Conservation (phyloP, 1,140 invertebrate genomes). For the Littorina saxatilis region DNA sequence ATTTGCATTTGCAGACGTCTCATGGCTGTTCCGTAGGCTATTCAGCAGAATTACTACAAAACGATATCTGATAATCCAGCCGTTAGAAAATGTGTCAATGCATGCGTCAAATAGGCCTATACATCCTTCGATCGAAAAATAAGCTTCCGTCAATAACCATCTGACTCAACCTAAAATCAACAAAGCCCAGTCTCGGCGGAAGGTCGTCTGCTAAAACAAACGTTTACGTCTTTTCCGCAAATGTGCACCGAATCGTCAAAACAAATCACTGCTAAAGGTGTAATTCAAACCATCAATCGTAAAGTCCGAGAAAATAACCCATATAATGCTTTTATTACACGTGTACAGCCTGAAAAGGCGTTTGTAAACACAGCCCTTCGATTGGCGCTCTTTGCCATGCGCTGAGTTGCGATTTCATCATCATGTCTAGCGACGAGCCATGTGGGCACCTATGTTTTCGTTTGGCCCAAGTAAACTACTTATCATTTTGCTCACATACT, state of each 20-base stretch:
- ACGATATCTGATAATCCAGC: neutral
- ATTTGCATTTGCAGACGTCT: neutral
- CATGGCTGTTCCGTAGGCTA: no score
- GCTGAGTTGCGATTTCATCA: conserved; percentile 25
- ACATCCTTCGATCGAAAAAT: no score
- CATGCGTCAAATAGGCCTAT: no score
- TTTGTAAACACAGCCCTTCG: neutral
- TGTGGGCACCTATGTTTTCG: conserved; percentile 10
- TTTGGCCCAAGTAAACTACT: neutral
- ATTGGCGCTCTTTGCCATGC: no score
- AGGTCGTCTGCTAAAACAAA: neutral
- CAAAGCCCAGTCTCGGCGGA: neutral
- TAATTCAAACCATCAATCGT: neutral
- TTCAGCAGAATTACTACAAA: neutral
- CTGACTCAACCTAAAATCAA: neutral
- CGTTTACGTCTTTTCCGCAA: neutral
- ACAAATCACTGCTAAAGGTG: neutral
- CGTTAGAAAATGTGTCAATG: neutral
- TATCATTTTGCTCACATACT: neutral
- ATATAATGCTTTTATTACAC: no score
- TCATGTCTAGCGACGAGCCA: neutral
- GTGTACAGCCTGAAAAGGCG: no score
- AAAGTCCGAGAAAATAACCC: no score
- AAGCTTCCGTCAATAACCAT: no score
- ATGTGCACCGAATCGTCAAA: neutral